These are phyloP conservation scores for Clarias laeviceps DNA, from an alignment of 2,797 vertebrate species.

Conservation along the genomic window DNA sequence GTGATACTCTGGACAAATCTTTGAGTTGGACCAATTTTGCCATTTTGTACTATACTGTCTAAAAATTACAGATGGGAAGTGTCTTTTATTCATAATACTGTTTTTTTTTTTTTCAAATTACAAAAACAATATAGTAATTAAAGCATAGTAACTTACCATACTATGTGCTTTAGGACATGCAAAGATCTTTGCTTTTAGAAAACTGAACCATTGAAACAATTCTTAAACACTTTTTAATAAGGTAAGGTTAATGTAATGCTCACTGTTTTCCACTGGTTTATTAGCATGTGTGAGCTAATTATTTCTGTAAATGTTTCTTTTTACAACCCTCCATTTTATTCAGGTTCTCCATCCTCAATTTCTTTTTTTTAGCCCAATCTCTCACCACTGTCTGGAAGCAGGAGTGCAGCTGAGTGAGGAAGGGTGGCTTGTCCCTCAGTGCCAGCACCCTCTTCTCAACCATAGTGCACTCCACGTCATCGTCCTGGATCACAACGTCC, in stretches of 20 bases:
- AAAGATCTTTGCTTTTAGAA: not conserved
- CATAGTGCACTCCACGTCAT: constrained; percentile 98
- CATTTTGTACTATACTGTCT: not conserved
- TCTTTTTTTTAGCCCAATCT: not conserved
- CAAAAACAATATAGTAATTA: no score
- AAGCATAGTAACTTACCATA: not conserved
- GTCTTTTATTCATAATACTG: not conserved
- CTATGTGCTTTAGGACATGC: not conserved
- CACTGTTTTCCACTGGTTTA: no score
- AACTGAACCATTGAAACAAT: not conserved
- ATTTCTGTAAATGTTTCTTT: not conserved
- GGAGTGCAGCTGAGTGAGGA: constrained; percentile 95
- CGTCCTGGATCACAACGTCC: constrained; percentile 97
- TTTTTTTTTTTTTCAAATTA: not conserved
- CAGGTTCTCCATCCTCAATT: not conserved
- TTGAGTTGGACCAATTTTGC: not conserved
- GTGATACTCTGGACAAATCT: not conserved
- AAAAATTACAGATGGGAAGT: no score
- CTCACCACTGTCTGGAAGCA: constrained; percentile 96
- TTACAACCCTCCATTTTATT: not conserved
- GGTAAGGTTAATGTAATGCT: no score
- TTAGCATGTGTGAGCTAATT: not conserved
- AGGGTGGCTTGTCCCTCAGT: constrained; percentile 88
- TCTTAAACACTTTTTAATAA: not conserved
- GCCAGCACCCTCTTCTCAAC: constrained; percentile 95